Evolutionary conservation across 2,888 invertebrate species (phyloP).

Genomic region (Lithophane leautieri): DNA sequence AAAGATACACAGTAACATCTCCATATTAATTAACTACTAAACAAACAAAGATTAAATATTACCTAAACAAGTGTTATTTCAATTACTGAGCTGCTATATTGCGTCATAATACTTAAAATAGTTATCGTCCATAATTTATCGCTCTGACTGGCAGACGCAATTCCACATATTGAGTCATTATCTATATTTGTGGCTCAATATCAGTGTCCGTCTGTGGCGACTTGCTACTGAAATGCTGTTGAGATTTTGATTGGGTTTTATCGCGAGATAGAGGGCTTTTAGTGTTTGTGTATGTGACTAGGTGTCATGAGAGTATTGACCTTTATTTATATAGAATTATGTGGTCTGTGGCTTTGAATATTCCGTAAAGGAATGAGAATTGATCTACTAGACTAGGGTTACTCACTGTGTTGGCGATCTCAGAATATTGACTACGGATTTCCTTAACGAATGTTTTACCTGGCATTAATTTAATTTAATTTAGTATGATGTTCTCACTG

Average conservation of each 20-base stretch:
- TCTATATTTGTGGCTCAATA: conserved; percentile 53
- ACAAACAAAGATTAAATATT: conserved; percentile 28
- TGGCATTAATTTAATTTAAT: neutral
- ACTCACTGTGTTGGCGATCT: neutral
- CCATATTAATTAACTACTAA: conserved; percentile 18
- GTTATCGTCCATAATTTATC: conserved; percentile 57
- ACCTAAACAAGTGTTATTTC: conserved; percentile 42
- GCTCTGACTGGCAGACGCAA: conserved; percentile 39
- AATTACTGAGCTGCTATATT: conserved; percentile 35
- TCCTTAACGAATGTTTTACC: neutral
- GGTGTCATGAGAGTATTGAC: conserved; percentile 5
- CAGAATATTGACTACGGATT: neutral
- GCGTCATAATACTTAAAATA: conserved; percentile 58
- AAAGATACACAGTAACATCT: neutral
- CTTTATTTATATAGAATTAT: conserved; percentile 9
- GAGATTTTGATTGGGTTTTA: conserved; percentile 48
- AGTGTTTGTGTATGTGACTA: neutral
- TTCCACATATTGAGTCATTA: conserved; percentile 53
- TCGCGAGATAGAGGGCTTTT: conserved; percentile 16
- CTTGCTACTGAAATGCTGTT: conserved; percentile 39
- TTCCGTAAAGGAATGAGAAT: neutral
- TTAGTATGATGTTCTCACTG: too few relatives aligned
- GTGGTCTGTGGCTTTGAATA: conserved; percentile 5
- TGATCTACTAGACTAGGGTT: neutral
- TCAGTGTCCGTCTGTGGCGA: conserved; percentile 51